Base-by-base conservation (phyloP, 2,888 invertebrate species). In the Spodoptera picta region DNA sequence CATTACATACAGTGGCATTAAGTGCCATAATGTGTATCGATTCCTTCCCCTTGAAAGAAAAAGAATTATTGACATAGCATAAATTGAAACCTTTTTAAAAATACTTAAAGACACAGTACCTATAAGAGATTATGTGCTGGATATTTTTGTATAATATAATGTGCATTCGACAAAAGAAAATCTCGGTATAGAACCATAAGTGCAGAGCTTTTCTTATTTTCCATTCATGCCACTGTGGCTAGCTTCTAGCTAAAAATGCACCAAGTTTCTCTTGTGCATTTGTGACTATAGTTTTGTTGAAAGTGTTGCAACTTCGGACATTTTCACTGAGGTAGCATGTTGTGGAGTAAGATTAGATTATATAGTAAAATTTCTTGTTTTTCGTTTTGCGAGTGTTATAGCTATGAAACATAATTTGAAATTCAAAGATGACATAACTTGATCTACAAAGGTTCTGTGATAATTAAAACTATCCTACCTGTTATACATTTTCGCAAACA, bases 251-350 rank as follows among this genome's bases (percentile, higher is more conserved):
- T 74, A 12, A 58, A 50, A 74, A 57, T 61, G 61, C 61, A 27
- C 56, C 53, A 73, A 73, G 44, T 73, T 68, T 61, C 14, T 41
- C 42, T 45, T 42, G 3, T 73, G 44, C 60, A 66, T 52, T 73
- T 56, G 36, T 36, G 49, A 49, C 52, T 53, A 43, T 48, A 50
- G 50, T 57, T 48, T 69, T 43, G 59, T n/a, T 45, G 46, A 11
- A 46, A 55, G 23, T 45, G 48, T 56, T 52, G 44, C 2, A 7
- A 56, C 19, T 7, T n/a, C 56, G 11, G 46, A 19, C 24, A 36
- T 60, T 72, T 19, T 47, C 49, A n/a, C 9, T 3, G 31, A 3
- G 48, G 14, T 44, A 4, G 12, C 10, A 41, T 36, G 10, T 24
- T 57, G 49, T 19, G 36, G 9, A 14, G 7, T 56, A 23, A 56